A percentile compares a stretch with the other conserved stretches of the same genome.
phyloP scores from a whole-genome alignment of 2,888 invertebrate species.

The Rhopalosiphum nymphaeae region DNA sequence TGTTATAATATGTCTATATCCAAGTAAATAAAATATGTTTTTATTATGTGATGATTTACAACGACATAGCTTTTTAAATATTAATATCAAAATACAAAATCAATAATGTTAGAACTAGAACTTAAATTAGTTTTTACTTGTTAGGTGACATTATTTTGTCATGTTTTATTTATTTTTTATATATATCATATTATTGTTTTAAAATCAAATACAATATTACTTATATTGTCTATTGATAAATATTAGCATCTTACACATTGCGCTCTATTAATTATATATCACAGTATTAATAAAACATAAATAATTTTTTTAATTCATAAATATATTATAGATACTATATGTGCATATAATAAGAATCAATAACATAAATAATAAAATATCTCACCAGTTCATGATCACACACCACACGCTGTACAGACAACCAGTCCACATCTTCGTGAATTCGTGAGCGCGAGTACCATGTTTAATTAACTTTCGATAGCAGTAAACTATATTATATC shows the following conservation, averaged over 20 bases:
- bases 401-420: not conserved
- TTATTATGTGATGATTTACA: not conserved
- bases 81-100: not conserved
- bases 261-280: not conserved
- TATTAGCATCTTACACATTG: not conserved
- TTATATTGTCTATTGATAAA: not conserved
- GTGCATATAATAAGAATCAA: no score
- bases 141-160: not conserved
- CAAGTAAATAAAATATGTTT: not conserved
- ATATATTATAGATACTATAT: not conserved
- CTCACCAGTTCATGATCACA: not conserved
- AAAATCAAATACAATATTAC: not conserved
- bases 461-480: not conserved
- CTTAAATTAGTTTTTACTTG: not conserved
- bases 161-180: not conserved
- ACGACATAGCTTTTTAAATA: not conserved
- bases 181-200: not conserved
- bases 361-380: not conserved
- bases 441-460: not conserved
- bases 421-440: not conserved
- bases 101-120: no score
- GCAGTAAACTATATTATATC: not conserved
- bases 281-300: not conserved
- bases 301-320: not conserved
- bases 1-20: not conserved